These are phyloP conservation scores for Pegoplata infirma DNA, from an alignment of 2,888 invertebrate species.

Conservation along the genomic window DNA sequence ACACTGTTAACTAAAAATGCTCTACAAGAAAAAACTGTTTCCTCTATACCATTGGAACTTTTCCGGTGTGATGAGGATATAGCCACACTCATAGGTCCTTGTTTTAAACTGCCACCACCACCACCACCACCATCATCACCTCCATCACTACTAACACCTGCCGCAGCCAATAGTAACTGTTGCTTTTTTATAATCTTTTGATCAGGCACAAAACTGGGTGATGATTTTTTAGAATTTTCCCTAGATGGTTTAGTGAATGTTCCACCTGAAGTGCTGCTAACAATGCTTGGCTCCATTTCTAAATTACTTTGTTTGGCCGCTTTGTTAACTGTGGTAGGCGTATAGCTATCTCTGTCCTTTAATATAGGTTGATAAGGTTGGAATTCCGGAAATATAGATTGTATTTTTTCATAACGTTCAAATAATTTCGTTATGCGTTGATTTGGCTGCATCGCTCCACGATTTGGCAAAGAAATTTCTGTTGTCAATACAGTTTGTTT, in stretches of 20 bases:
- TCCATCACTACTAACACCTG: slow-evolving; percentile 58
- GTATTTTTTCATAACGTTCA: slow-evolving; percentile 87
- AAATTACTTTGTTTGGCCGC: slow-evolving; percentile 68
- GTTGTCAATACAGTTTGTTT: slow-evolving; percentile 28
- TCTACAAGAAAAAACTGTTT: neutral
- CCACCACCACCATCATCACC: no score
- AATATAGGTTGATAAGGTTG: slow-evolving; percentile 77
- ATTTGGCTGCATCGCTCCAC: slow-evolving; percentile 65
- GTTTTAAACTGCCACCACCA: slow-evolving; percentile 33
- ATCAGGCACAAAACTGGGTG: slow-evolving; percentile 73
- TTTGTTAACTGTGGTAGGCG: slow-evolving; percentile 43
- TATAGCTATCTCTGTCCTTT: slow-evolving; percentile 41
- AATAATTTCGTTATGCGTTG: slow-evolving; percentile 84
- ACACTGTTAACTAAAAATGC: slow-evolving; percentile 1
- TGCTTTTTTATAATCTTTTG: slow-evolving; percentile 73
- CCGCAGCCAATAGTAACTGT: slow-evolving; percentile 71
- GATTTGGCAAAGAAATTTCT: slow-evolving; percentile 37
- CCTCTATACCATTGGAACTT: slow-evolving; percentile 68
- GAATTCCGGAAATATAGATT: slow-evolving; percentile 86
- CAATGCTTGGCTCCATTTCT: slow-evolving; percentile 26
- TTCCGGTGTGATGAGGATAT: slow-evolving; percentile 65
- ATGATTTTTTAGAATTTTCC: slow-evolving; percentile 76
- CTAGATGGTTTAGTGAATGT: slow-evolving; percentile 73
- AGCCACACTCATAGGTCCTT: slow-evolving; percentile 56
- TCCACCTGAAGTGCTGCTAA: slow-evolving; percentile 17